Percentiles rank a stretch among this genome's conserved stretches.
Evolutionary conservation across 2,888 invertebrate genomes (phyloP).

Genomic region (Lepidonotus clava): DNA sequence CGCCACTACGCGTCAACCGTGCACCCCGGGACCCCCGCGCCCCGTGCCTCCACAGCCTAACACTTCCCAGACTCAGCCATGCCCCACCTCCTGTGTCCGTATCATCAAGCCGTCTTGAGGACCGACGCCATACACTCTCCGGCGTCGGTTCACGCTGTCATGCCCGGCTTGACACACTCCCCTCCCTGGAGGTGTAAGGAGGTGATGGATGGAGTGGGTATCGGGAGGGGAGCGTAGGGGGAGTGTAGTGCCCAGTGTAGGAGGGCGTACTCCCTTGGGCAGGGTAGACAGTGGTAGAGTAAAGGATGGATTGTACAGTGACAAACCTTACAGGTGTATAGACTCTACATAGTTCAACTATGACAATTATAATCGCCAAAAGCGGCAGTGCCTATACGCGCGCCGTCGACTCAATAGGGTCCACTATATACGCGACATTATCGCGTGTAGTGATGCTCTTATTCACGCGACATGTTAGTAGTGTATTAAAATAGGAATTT

Average conservation of each 20-base stretch:
- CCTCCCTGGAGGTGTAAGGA: neutral
- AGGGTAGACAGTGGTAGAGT: too few relatives aligned
- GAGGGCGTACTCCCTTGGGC: too few relatives aligned
- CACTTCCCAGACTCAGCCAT: neutral
- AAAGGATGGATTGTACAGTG: too few relatives aligned
- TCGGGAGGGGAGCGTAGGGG: neutral
- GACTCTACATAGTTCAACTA: too few relatives aligned
- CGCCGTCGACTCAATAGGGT: too few relatives aligned
- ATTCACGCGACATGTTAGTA: too few relatives aligned
- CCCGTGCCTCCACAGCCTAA: neutral
- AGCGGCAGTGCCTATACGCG: too few relatives aligned
- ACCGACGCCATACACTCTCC: constrained; percentile 29
- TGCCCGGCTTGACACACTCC: constrained; percentile 11
- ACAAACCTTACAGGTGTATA: too few relatives aligned
- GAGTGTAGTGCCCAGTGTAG: neutral
- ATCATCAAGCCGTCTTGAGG: constrained; percentile 11
- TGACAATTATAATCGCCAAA: too few relatives aligned
- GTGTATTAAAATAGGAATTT: too few relatives aligned
- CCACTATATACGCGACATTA: too few relatives aligned
- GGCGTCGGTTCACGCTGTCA: constrained; percentile 3
- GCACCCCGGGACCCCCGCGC: neutral
- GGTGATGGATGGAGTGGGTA: constrained; percentile 29
- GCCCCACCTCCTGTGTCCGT: neutral
- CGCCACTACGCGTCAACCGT: neutral
- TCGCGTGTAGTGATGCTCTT: too few relatives aligned